Evolutionary conservation across 2,797 vertebrate genomes (phyloP).

Genomic region (Paratrypauchen microcephalus): DNA sequence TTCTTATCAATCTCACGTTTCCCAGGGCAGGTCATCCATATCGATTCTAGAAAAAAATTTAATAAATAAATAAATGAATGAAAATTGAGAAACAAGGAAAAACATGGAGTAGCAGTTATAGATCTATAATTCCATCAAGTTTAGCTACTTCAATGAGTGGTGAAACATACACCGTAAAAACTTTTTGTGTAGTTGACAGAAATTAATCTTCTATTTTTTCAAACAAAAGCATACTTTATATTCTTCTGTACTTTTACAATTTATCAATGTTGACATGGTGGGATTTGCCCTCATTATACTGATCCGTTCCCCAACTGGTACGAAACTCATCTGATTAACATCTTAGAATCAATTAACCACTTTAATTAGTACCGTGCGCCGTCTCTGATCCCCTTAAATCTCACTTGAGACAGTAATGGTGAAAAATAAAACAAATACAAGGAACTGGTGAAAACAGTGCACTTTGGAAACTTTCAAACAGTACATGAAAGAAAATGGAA

Average conservation of each 20-base stretch:
- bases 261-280: slow-evolving; percentile 20
- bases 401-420: slow-evolving; percentile 29
- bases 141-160: too few relatives aligned
- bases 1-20: slow-evolving; percentile 19
- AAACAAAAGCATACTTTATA: neutral
- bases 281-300: slow-evolving; percentile 13
- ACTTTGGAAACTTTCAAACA: neutral
- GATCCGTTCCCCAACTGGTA: slow-evolving; percentile 55
- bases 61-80: neutral
- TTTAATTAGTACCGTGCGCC: slow-evolving; percentile 62
- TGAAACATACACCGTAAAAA: too few relatives aligned
- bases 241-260: neutral
- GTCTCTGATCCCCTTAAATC: slow-evolving; percentile 60
- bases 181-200: too few relatives aligned
- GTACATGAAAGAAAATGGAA: neutral
- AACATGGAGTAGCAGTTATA: too few relatives aligned
- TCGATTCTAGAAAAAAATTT: slow-evolving; percentile 45
- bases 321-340: slow-evolving; percentile 63
- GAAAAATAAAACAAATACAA: slow-evolving; percentile 3
- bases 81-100: too few relatives aligned
- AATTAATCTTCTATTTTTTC: too few relatives aligned
- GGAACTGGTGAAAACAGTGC: neutral
- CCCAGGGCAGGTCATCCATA: slow-evolving; percentile 54
- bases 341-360: slow-evolving; percentile 77
- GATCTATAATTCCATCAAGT: too few relatives aligned